Evolutionary conservation across 1,140 invertebrate genomes (phyloP), one percentile per base, ranked within the genome.

Genomic region (Thaumetopoea pityocampa): DNA sequence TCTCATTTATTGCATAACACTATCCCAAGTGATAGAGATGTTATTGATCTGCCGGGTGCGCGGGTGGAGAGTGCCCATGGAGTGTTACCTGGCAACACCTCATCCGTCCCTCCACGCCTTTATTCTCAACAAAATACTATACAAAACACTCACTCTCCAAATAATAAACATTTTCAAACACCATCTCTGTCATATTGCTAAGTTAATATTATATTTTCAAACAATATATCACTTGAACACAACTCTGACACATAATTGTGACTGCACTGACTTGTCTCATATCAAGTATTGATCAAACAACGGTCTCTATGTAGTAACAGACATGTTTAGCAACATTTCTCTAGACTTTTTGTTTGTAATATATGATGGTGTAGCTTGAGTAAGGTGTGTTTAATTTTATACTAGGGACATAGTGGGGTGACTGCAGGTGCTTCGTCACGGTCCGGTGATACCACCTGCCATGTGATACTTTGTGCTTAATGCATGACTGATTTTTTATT

Each of bases 101-200:
- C 71, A 63, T 56, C 60, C 47, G 14, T 69, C 74, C 67, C 72
- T 66, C 67, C 60, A 29, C 53, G 50, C 63, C 66, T 61, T 61
- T 63, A 50, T 58, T 60, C 36, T 51, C 56, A 51, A 48, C 41
- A 55, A 32, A 52, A 35, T 51, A 49, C 47, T 53, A 55, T 49
- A 63, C 51, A 59, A 53, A 51, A 60, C 63, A 84, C 85, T 86
- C 68, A 86, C 85, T 86, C 58, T 86, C 85, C 32, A 86, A 64
- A 70, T 86, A 86, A 67, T 85, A 86, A 60, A 86, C 80, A 67
- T 83, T 85, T 54, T 86, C 85, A 63, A 85, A 82, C n/a, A 76
- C 81, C 82, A 86, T 85, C 54, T 83, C 70, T 28, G 77, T 69
- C 79, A 83, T 83, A 66, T 73, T 77, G 16, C n/a, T n/a, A 42